Base-by-base conservation (phyloP, 2,113 vertebrate species). In the Atherinomorus stipes region DNA sequence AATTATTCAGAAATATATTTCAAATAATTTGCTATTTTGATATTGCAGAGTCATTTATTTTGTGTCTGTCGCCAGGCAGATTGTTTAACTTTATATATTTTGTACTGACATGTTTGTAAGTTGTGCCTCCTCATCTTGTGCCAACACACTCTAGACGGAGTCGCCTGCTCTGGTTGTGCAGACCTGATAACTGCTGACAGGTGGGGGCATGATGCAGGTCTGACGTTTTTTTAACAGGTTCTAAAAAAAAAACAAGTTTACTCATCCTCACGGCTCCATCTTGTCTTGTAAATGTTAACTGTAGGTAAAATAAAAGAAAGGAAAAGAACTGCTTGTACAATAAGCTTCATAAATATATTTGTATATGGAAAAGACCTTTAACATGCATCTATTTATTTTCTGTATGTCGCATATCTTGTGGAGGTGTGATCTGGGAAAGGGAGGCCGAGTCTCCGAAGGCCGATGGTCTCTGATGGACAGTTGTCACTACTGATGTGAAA, bases 311-410 rank as follows among this genome's bases (percentile, higher is more conserved):
- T 90, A 64, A 71, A 19, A 82, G 89, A 66, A 70, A 90, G 62
- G 66, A 90, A 69, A 90, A 67, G 76, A 92, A 85, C 90, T 88
- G 90, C 94, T 91, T 96, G 95, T 96, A 96, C 88, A 94, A 95
- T 94, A 63, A 53, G 90, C 89, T 90, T 93, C 90, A 90, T 91
- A 90, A 93, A 90, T 89, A 91, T 95, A 94, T 96, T 95, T 96
- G 93, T 96, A 95, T 96, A 94, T 96, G 92, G 93, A 95, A 95
- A 93, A 76, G 91, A 95, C 91, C 85, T 94, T 92, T 92, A 91
- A 87, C 88, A 93, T 91, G 86, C 91, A 94, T 94, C 94, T 95
- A 96, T 96, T 97, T 97, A 97, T 97, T 97, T 94, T 94, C 85
- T 94, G 77, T 92, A 91, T 86, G 76, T 90, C 91, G 84, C 89